phyloP scores from a whole-genome alignment of 2,113 vertebrate genomes.

The Aepyceros melampus region DNA sequence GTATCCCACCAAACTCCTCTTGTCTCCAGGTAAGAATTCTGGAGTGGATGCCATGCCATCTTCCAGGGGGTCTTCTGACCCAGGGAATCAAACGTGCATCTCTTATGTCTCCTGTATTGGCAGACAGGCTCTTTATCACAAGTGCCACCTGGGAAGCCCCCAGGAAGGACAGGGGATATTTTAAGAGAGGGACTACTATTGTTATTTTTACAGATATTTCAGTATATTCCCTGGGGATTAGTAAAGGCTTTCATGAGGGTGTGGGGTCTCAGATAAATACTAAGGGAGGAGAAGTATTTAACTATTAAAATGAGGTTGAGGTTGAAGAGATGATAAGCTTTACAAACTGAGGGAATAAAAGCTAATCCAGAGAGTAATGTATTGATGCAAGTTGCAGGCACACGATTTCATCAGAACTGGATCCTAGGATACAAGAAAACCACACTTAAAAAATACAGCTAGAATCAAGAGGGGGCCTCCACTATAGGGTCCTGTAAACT shows the following conservation, averaged over 20 bases:
- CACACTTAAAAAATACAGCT: background rate
- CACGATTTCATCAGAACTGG: background rate
- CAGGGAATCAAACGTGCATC: background rate
- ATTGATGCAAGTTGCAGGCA: background rate
- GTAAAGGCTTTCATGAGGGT: background rate
- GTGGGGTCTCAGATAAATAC: background rate
- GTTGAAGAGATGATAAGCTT: background rate
- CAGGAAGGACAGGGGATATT: background rate
- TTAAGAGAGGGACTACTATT: background rate
- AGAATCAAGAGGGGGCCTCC: background rate
- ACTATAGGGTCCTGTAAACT: background rate
- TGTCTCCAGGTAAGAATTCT: background rate
- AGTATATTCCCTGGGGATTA: background rate
- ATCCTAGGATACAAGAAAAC: background rate
- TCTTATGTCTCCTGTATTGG: background rate
- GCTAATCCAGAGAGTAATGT: background rate
- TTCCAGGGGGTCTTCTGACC: background rate
- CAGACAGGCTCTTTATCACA: background rate
- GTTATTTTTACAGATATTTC: background rate
- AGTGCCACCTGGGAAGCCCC: background rate
- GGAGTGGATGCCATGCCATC: background rate
- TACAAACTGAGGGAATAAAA: background rate
- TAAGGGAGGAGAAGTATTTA: background rate
- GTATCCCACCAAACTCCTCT: background rate
- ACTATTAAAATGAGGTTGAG: background rate